Evolutionary conservation across 2,888 invertebrate genomes (phyloP).

Genomic region (Silvanus unidentatus): DNA sequence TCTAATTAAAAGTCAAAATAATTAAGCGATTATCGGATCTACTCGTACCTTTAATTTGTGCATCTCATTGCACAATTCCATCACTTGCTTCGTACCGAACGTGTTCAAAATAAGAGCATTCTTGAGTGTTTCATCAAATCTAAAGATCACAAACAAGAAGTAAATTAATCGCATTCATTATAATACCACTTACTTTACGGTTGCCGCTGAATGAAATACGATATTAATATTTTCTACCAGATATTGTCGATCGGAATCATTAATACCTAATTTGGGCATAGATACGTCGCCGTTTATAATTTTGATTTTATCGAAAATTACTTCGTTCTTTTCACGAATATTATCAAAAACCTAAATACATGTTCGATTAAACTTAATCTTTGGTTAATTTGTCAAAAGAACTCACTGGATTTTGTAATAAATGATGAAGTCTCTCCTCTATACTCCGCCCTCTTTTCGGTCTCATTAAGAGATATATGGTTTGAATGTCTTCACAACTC

Average conservation of each 20-base stretch:
- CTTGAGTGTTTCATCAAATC: constrained; percentile 85
- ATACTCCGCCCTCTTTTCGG: constrained; percentile 64
- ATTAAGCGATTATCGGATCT: no score
- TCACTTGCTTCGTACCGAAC: constrained; percentile 75
- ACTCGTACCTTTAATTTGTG: constrained; percentile 58
- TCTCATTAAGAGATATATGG: constrained; percentile 77
- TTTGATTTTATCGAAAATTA: constrained; percentile 60
- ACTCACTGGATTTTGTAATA: constrained; percentile 64
- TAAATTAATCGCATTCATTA: background rate
- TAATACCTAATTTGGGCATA: constrained; percentile 64
- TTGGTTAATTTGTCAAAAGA: no score
- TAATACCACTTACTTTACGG: constrained; percentile 68
- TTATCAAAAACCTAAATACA: constrained; percentile 61
- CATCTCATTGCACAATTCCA: constrained; percentile 80
- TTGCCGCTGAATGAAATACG: constrained; percentile 94
- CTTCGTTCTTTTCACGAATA: constrained; percentile 59
- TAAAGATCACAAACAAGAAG: background rate
- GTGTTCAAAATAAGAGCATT: constrained; percentile 86
- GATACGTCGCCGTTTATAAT: constrained; percentile 74
- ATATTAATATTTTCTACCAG: constrained; percentile 66
- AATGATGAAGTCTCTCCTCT: constrained; percentile 64
- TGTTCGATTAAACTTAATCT: no score
- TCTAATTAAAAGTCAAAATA: background rate
- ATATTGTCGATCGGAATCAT: constrained; percentile 56
- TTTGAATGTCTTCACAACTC: constrained; percentile 71